A percentile compares a stretch with the other conserved stretches of the same genome.
phyloP scores from a whole-genome alignment of 2,797 vertebrate species.

The Gallinago solitaria region DNA sequence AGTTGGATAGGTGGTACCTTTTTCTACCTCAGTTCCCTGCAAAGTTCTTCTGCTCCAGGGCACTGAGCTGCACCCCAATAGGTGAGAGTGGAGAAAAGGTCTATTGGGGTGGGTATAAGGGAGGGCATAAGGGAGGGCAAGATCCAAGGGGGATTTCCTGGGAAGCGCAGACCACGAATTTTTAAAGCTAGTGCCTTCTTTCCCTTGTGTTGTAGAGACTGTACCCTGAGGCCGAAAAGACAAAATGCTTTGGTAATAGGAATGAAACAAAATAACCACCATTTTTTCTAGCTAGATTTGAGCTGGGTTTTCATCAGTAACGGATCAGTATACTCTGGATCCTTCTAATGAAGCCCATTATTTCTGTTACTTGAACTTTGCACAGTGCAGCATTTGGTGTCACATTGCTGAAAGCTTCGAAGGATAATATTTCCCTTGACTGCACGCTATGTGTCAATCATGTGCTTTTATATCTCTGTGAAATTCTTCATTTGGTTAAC shows the following conservation, averaged over 20 bases:
- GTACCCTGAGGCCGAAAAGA: background rate
- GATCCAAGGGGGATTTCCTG: background rate
- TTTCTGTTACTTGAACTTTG: slow-evolving; percentile 43
- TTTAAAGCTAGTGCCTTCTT: background rate
- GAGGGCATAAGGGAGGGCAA: background rate
- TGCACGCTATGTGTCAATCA: slow-evolving; percentile 43
- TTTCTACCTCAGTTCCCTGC: background rate
- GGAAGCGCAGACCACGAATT: background rate
- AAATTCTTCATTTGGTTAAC: slow-evolving; percentile 46
- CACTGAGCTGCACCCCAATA: background rate
- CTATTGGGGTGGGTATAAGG: background rate
- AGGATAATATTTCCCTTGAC: slow-evolving; percentile 24
- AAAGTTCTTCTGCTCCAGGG: background rate
- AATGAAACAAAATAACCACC: background rate
- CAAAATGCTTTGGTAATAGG: background rate
- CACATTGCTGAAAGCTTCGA: slow-evolving; percentile 26
- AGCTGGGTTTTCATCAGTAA: slow-evolving; percentile 3
- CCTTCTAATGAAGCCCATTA: slow-evolving; percentile 41
- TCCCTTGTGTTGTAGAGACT: background rate
- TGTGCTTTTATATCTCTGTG: slow-evolving; percentile 18
- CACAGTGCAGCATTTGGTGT: background rate
- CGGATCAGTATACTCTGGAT: background rate
- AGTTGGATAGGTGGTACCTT: background rate
- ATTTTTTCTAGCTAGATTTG: background rate
- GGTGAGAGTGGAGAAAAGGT: background rate